These are phyloP conservation scores for Temnothorax unifasciatus DNA, from an alignment of 2,888 invertebrate species.

Conservation along the genomic window DNA sequence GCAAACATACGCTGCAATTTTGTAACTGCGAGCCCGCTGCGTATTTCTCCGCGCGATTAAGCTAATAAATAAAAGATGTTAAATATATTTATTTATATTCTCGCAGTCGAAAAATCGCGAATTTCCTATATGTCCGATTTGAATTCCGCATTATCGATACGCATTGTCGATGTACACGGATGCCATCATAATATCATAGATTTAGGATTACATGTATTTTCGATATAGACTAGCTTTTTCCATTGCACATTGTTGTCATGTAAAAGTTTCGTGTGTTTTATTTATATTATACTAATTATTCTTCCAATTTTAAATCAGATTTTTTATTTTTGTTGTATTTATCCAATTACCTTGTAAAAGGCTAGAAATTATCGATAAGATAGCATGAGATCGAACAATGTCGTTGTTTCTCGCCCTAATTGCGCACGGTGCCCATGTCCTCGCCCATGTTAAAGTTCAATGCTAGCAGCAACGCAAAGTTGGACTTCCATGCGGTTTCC, in stretches of 20 bases:
- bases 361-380: not conserved
- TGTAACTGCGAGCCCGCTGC: not conserved
- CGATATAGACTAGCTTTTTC: not conserved
- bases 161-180: not conserved
- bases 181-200: not conserved
- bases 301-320: not conserved
- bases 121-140: not conserved
- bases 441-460: constrained; percentile 16
- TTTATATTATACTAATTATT: not conserved
- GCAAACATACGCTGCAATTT: constrained; percentile 37
- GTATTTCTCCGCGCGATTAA: constrained; percentile 29
- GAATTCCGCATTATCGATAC: constrained; percentile 5
- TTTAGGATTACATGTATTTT: constrained; percentile 11
- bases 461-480: not conserved
- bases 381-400: not conserved
- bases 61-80: constrained; percentile 52
- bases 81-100: constrained; percentile 24
- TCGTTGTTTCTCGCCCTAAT: not conserved
- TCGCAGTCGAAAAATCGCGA: constrained; percentile 17
- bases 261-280: not conserved
- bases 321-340: not conserved
- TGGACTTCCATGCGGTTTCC: constrained; percentile 35
- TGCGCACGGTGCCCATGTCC: not conserved
- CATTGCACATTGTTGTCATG: not conserved
- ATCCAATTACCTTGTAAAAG: not conserved